Base-by-base conservation (phyloP, 1,140 invertebrate genomes). In the Drosophila leontia region DNA sequence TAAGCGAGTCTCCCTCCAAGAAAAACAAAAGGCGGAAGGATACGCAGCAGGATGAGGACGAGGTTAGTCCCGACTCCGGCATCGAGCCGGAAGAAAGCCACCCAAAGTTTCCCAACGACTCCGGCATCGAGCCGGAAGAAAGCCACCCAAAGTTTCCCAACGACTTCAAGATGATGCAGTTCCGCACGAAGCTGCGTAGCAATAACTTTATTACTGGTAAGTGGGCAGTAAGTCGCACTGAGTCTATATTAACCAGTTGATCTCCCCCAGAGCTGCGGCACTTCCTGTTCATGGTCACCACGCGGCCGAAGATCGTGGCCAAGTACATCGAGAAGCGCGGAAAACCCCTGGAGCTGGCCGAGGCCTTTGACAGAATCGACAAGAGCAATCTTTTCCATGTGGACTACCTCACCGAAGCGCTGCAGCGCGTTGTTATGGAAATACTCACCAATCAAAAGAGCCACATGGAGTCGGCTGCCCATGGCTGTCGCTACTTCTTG, bases 261-360 rank as follows among this genome's bases (percentile, higher is more conserved):
- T 12, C 3, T 13, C 13, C 5, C 5, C 11, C 29, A 94, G 94
- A 93, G 59, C 64, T 95, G 42, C 94, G 94, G 11, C 94, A 94
- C 71, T 94, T 95, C 75, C 76, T 95, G 13, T 93, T 94, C 82
- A 93, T 94, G 45, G 80, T 78, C 39, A 92, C 93, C 26, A 61
- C 51, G 3, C 63, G 82, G 72, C 94, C 70, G 83, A 93, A 90
- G 77, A 93, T 77, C 50, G 93, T 95, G 55, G 91, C 94, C 13
- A 94, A 95, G 70, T 96, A 96, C 88, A 93, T 96, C n/a, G 93
- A 95, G 71, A 92, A 92, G 67, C 95, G 95, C 29, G 96, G 96
- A 0, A 96, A 94, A 82, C 94, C 95, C 3, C 93, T 95, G 51
- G 96, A 96, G 91, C 93, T 96, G 48, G 93, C 72, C 81, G 95